Base-by-base conservation (phyloP, 2,797 vertebrate genomes). In the Mormyrops boulengeri region DNA sequence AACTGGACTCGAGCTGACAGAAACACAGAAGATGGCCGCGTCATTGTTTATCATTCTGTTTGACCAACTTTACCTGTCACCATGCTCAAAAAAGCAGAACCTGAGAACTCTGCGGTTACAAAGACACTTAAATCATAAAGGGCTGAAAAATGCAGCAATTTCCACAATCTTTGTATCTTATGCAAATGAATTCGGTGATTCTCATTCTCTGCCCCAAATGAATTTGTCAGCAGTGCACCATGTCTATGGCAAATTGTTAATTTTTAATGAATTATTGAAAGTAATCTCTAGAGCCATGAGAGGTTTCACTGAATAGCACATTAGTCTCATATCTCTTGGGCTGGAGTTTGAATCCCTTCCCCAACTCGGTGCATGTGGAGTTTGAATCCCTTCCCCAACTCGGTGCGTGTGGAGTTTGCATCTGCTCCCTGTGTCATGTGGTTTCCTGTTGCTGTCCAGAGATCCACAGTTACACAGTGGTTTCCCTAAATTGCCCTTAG, bases 1-100 rank as follows among this genome's bases (percentile, higher is more conserved):
- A 92, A 91, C 92, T 92, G 91, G 92, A 55, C 90, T 87, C 14
- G 73, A 88, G n/a, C 53, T 52, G 73, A 88, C 89, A 52, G 73
- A 84, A 66, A 49, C 52, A 66, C 52, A 66, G 19, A 50, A 86
- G 82, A 77, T 30, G 82, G 19, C 22, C 47, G 7, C 6, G 1
- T 38, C 47, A 69, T 17, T 34, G 14, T 52, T 19, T 52, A n/a
- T 62, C 19, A 30, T 52, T 73, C 66, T 73, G 66, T 73, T 73
- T 73, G 12, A 34, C 66, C 30, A 34, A 38, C 30, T 38, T 34
- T 4, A 73, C 66, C 66, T 38, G 66, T 17, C 66, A 17, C 66
- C 38, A 38, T 41, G 73, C 73, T 44, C 73, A 19, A 17, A 41
- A 77, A 80, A n/a, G 17, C 19, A 47, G 41, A 47, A 44, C 8